Percentiles rank a stretch among this genome's conserved stretches.
Evolutionary conservation across 1,140 invertebrate species (phyloP).

Genomic region (Calliopsis andreniformis): DNA sequence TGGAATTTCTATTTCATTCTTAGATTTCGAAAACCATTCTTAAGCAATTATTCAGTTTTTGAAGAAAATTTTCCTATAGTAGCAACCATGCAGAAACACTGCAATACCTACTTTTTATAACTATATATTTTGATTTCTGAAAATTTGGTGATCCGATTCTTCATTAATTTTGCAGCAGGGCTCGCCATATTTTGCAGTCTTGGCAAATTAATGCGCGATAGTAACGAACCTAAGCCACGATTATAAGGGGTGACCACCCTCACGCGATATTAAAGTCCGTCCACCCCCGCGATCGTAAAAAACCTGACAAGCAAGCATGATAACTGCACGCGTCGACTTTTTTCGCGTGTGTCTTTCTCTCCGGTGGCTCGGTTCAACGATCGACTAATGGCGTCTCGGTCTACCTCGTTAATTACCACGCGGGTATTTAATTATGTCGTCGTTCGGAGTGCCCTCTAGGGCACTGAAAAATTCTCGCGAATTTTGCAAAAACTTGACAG

Average conservation of each 20-base stretch:
- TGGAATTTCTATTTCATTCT: too few species aligned
- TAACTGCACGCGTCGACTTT: neutral
- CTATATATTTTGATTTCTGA: too few species aligned
- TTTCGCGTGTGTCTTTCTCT: slow-evolving; percentile 44
- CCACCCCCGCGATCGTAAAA: neutral
- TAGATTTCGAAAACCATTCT: too few species aligned
- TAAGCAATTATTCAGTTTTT: too few species aligned
- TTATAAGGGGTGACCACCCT: neutral
- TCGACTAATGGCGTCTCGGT: slow-evolving; percentile 43
- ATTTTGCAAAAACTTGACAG: slow-evolving; percentile 3
- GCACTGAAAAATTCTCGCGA: neutral
- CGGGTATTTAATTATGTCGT: slow-evolving; percentile 57
- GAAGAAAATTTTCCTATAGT: too few species aligned
- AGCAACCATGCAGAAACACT: too few species aligned
- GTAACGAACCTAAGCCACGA: neutral
- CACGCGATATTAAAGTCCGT: neutral
- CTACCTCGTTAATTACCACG: slow-evolving; percentile 56
- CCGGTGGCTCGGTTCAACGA: slow-evolving; percentile 52
- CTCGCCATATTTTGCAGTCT: neutral
- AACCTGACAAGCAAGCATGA: neutral
- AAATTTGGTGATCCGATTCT: too few species aligned
- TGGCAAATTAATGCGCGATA: neutral
- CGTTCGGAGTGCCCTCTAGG: neutral
- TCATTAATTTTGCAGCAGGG: too few species aligned
- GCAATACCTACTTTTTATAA: too few species aligned